Evolutionary conservation across 2,797 vertebrate genomes (phyloP).

Genomic region (Pseudomugil gertrudae): DNA sequence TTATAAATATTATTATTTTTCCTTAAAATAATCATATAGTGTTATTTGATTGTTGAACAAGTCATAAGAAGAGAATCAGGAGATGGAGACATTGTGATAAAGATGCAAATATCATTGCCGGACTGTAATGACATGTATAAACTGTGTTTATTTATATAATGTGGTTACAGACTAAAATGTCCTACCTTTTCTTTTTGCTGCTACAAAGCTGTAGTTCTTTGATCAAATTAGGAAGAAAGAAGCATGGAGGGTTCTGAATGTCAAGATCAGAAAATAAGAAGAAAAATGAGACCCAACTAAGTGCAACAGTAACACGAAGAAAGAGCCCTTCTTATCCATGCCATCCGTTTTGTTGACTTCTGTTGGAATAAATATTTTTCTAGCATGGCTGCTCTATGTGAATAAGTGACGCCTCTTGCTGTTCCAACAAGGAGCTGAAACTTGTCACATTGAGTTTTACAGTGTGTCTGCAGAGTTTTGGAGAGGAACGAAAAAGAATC

Average conservation of each 20-base stretch:
- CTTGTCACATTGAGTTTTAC: conserved; percentile 70
- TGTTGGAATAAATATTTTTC: conserved; percentile 57
- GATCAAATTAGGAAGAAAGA: background rate
- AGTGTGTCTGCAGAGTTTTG: conserved; percentile 64
- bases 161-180: background rate
- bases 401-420: conserved; percentile 44
- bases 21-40: conserved; percentile 27
- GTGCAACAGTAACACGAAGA: conserved; percentile 32
- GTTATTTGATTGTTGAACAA: conserved; percentile 19
- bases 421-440: conserved; percentile 48
- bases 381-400: conserved; percentile 49
- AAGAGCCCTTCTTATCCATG: conserved; percentile 36
- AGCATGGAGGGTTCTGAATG: conserved; percentile 15
- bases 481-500: conserved; percentile 65
- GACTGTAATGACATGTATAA: background rate
- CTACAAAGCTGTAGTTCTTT: conserved; percentile 4
- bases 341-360: conserved; percentile 54
- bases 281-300: conserved; percentile 42
- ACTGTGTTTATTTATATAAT: background rate
- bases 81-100: background rate
- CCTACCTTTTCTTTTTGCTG: conserved; percentile 4
- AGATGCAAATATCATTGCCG: conserved; percentile 6
- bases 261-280: conserved; percentile 24
- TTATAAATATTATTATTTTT: conserved; percentile 44
- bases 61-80: background rate